phyloP scores from a whole-genome alignment of 2,113 vertebrate species.

The Leuciscus idus region DNA sequence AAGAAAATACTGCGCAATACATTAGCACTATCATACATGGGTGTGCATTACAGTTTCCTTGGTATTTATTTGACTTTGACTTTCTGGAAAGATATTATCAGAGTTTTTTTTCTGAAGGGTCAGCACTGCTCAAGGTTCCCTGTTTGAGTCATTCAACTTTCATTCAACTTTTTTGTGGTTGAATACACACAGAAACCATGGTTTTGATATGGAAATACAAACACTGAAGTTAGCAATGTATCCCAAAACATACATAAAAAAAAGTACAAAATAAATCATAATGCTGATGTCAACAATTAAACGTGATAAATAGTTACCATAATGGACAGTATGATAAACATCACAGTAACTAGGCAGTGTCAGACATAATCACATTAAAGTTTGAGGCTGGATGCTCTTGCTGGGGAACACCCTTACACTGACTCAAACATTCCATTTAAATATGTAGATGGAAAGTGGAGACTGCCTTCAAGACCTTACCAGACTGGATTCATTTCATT shows the following conservation, averaged over 20 bases:
- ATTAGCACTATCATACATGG: neutral
- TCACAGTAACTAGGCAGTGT: neutral
- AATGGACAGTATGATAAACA: neutral
- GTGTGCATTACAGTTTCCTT: neutral
- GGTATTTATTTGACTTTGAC: neutral
- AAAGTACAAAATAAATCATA: neutral
- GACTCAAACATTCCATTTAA: constrained; percentile 39
- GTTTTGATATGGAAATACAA: neutral
- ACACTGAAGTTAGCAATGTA: neutral
- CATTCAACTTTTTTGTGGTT: neutral
- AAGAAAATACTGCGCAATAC: neutral
- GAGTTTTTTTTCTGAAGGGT: neutral
- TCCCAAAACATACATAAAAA: neutral
- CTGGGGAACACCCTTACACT: constrained; percentile 46
- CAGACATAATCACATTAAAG: neutral
- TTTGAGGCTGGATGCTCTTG: neutral
- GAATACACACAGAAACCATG: neutral
- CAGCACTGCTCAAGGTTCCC: neutral
- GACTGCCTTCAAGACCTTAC: neutral
- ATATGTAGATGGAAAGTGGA: neutral
- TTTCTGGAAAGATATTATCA: neutral
- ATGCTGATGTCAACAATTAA: neutral
- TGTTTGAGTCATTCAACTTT: neutral
- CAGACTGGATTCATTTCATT: neutral
- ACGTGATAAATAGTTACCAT: neutral